Evolutionary conservation across 1,140 invertebrate genomes (phyloP).

Genomic region (Pemphigus obesinymphae): DNA sequence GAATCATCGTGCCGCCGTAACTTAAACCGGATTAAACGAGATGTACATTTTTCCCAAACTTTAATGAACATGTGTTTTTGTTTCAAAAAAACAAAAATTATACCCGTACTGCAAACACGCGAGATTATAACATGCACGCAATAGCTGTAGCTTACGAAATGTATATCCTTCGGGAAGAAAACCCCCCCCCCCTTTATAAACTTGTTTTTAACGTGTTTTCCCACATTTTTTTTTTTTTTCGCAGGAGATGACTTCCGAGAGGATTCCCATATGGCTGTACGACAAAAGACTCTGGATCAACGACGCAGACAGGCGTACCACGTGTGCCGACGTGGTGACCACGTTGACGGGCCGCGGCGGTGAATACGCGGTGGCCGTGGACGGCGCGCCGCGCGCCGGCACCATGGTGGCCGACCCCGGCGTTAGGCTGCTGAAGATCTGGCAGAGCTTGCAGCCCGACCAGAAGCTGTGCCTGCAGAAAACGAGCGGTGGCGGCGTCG

Average conservation of each 20-base stretch:
- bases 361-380: slow-evolving; percentile 56
- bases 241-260: slow-evolving; percentile 47
- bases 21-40: too few relatives aligned
- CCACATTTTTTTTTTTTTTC: background rate
- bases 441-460: slow-evolving; percentile 67
- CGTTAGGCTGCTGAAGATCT: slow-evolving; percentile 66
- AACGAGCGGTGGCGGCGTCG: slow-evolving; percentile 45
- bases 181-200: too few relatives aligned
- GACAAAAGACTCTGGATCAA: slow-evolving; percentile 73
- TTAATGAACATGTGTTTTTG: too few relatives aligned
- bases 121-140: too few relatives aligned
- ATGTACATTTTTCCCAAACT: too few relatives aligned
- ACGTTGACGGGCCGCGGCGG: slow-evolving; percentile 55
- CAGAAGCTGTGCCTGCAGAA: slow-evolving; percentile 56
- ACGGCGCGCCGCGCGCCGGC: slow-evolving; percentile 64
- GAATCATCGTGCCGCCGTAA: too few relatives aligned
- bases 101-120: too few relatives aligned
- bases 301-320: slow-evolving; percentile 67
- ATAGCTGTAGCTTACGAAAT: too few relatives aligned
- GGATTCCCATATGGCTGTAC: slow-evolving; percentile 72
- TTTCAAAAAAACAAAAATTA: too few relatives aligned
- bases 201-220: too few relatives aligned
- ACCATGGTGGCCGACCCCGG: slow-evolving; percentile 62
- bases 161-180: too few relatives aligned
- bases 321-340: slow-evolving; percentile 70